phyloP scores from a whole-genome alignment of 1,140 invertebrate species.

The Sweltsa coloradensis region DNA sequence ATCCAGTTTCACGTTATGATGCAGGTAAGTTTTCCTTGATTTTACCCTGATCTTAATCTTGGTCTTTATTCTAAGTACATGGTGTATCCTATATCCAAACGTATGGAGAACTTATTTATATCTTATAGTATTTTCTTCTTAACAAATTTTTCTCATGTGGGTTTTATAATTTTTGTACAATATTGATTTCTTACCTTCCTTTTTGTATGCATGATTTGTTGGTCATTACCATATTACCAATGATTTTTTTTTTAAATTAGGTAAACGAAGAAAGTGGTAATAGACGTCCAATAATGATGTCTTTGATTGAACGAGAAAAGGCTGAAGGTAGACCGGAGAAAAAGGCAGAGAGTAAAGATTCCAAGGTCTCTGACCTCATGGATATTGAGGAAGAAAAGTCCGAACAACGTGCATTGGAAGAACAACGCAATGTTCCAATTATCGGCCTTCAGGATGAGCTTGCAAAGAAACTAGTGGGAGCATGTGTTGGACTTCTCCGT shows the following conservation, averaged over 20 bases:
- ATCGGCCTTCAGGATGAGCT: no score
- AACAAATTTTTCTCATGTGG: no score
- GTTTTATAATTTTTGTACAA: no score
- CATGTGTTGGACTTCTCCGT: slow-evolving; percentile 56
- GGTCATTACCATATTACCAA: neutral
- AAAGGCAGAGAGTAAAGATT: neutral
- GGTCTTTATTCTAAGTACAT: no score
- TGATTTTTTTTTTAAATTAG: slow-evolving; percentile 6
- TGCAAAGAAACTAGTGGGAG: no score
- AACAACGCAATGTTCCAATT: no score
- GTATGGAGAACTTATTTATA: no score
- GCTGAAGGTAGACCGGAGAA: slow-evolving; percentile 23
- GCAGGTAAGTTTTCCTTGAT: slow-evolving; percentile 47
- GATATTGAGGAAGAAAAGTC: slow-evolving; percentile 1
- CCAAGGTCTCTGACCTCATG: no score
- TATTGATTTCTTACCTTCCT: no score
- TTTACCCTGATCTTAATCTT: no score
- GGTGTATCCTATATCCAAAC: no score
- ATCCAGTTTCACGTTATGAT: slow-evolving; percentile 75
- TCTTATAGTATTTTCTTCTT: no score
- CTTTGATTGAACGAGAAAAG: slow-evolving; percentile 34
- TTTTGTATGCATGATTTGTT: neutral
- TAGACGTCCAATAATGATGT: slow-evolving; percentile 68
- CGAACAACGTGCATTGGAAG: neutral
- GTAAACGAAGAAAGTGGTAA: slow-evolving; percentile 67